Conservation (phyloP, 2,113 vertebrate genomes). For the Cairina moschata region DNA sequence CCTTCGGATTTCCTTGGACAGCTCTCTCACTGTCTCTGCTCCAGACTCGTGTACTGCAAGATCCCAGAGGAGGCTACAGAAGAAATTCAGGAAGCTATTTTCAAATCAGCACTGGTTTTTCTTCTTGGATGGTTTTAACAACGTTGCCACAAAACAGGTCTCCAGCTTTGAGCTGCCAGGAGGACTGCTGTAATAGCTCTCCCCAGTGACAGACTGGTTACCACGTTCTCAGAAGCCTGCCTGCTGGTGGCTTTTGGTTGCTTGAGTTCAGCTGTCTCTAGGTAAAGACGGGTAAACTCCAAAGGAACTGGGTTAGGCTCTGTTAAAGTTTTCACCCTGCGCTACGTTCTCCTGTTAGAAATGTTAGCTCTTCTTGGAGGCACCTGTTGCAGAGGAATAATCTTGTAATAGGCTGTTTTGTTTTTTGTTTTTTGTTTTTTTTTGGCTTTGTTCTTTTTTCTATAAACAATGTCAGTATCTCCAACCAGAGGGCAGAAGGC, state of each 20-base stretch:
- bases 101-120: neutral
- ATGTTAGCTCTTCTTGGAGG: neutral
- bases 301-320: neutral
- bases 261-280: neutral
- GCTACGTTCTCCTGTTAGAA: neutral
- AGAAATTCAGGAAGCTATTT: neutral
- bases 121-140: neutral
- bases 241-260: neutral
- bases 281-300: neutral
- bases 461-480: neutral
- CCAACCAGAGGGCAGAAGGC: neutral
- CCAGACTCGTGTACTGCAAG: neutral
- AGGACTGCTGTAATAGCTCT: neutral
- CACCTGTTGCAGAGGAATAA: neutral
- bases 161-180: neutral
- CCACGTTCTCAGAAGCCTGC: neutral
- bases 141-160: neutral
- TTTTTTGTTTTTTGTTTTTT: neutral
- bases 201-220: neutral
- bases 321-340: fast-evolving
- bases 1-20: neutral
- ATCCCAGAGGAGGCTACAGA: neutral
- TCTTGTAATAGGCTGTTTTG: fast-evolving
- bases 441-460: neutral
- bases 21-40: neutral